Evolutionary conservation across 2,888 invertebrate species (phyloP).

Genomic region (Conus canariensis): DNA sequence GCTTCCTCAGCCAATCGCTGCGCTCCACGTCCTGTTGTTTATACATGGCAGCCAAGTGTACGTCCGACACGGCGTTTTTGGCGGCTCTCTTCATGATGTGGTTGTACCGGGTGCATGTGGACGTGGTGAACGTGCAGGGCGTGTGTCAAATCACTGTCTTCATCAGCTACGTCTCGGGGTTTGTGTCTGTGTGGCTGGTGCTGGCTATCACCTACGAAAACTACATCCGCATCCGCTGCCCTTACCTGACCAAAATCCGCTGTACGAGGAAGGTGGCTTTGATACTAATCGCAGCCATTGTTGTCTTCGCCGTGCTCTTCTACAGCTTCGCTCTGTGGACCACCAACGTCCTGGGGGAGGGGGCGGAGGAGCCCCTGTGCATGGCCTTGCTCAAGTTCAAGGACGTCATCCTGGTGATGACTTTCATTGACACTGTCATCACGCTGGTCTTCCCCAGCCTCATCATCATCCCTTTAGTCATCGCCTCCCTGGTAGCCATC

Average conservation of each 20-base stretch:
- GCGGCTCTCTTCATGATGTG: constrained; percentile 82
- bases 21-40: constrained; percentile 87
- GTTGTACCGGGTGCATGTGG: constrained; percentile 65
- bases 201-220: constrained; percentile 52
- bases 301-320: constrained; percentile 47
- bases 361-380: constrained; percentile 37
- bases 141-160: constrained; percentile 84
- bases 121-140: constrained; percentile 78
- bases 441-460: constrained; percentile 58
- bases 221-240: constrained; percentile 55
- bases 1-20: constrained; percentile 44
- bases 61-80: constrained; percentile 89
- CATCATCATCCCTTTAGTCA: constrained; percentile 52
- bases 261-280: constrained; percentile 53
- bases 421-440: constrained; percentile 56
- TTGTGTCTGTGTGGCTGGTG: constrained; percentile 53
- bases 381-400: constrained; percentile 50
- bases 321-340: constrained; percentile 61
- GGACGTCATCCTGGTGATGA: constrained; percentile 50
- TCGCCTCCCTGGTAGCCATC: constrained; percentile 49
- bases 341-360: constrained; percentile 48
- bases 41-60: constrained; percentile 88
- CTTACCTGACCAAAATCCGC: constrained; percentile 48
- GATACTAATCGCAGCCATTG: constrained; percentile 43
- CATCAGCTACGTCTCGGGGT: constrained; percentile 50